A percentile compares a stretch with the other conserved stretches of the same genome.
Evolutionary conservation across 1,140 invertebrate genomes (phyloP).

Genomic region (Neoseiulus cucumeris): DNA sequence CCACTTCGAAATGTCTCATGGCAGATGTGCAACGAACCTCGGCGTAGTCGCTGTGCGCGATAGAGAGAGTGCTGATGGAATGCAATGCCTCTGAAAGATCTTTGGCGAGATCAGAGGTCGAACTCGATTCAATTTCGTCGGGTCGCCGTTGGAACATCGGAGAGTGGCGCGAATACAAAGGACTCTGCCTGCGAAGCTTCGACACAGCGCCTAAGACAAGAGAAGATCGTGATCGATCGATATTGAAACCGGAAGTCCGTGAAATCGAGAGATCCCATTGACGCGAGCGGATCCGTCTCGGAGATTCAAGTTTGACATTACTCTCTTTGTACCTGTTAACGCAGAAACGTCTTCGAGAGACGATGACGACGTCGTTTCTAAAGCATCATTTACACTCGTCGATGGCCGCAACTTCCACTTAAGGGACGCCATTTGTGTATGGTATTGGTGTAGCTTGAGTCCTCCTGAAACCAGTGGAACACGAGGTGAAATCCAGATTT

Average conservation of each 20-base stretch:
- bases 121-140: background rate
- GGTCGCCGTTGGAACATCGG: background rate
- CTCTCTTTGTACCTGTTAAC: conserved; percentile 1
- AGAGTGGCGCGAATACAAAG: background rate
- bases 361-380: conserved; percentile 7
- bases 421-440: conserved; percentile 4
- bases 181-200: background rate
- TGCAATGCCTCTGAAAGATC: conserved; percentile 8
- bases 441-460: conserved; percentile 2
- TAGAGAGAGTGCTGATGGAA: conserved; percentile 9
- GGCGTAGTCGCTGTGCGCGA: background rate
- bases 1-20: no score
- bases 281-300: no score
- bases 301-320: no score
- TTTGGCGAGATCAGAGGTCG: conserved; percentile 1
- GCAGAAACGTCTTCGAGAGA: conserved; percentile 2
- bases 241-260: no score
- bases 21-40: background rate
- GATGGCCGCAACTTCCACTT: conserved; percentile 7
- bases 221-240: no score
- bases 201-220: background rate
- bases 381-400: background rate
- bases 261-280: no score
- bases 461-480: background rate
- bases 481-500: no score